Conservation (phyloP, 2,888 invertebrate species). For the Metacarcinus magister region DNA sequence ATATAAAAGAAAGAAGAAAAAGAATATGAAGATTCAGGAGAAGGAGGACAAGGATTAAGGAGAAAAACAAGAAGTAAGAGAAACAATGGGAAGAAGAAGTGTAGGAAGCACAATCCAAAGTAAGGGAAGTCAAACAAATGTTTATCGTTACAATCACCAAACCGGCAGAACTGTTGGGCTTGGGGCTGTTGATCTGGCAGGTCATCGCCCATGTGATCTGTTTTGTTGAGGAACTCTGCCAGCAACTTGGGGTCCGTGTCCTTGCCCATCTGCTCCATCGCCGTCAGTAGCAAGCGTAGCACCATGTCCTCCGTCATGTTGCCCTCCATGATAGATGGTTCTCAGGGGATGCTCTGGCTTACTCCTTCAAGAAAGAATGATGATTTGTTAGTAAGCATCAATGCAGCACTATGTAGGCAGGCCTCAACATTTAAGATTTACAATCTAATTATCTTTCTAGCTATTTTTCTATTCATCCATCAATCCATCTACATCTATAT, state of each 20-base stretch:
- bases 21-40: neutral
- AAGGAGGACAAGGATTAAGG: neutral
- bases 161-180: neutral
- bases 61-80: neutral
- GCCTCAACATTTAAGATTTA: neutral
- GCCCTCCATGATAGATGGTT: neutral
- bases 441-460: neutral
- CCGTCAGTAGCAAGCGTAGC: neutral
- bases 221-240: neutral
- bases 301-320: slow-evolving; percentile 7
- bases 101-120: neutral
- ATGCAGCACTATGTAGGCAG: no score
- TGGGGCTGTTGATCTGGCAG: neutral
- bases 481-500: neutral
- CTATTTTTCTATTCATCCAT: neutral
- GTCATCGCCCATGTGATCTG: neutral
- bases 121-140: neutral
- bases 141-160: neutral
- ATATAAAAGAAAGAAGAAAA: no score
- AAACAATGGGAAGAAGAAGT: neutral
- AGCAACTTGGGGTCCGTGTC: neutral
- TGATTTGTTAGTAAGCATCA: neutral
- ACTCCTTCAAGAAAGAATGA: neutral
- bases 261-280: slow-evolving; percentile 27
- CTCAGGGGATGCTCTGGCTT: neutral